These are phyloP conservation scores for Pygoscelis antarcticus DNA, from an alignment of 2,113 vertebrate genomes.

Conservation along the genomic window DNA sequence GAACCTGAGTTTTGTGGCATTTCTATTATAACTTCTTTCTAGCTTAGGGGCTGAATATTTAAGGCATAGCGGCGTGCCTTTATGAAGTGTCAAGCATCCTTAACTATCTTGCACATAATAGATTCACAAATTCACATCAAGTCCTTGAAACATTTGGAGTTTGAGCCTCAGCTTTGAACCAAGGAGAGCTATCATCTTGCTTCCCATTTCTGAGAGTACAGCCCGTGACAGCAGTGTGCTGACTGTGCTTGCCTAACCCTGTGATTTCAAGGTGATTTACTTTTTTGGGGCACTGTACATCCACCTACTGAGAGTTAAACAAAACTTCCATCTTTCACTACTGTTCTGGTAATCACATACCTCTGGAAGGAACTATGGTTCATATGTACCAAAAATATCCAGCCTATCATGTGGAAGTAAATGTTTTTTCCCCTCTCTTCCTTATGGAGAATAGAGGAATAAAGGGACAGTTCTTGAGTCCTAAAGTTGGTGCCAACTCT, in stretches of 20 bases:
- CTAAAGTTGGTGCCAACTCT: neutral
- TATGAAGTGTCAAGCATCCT: neutral
- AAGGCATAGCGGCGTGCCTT: neutral
- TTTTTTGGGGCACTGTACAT: neutral
- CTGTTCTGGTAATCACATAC: neutral
- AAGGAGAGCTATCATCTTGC: neutral
- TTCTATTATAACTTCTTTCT: neutral
- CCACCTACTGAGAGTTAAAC: conserved; percentile 7
- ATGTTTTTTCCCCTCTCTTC: neutral
- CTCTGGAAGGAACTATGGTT: neutral
- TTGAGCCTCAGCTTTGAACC: conserved; percentile 7
- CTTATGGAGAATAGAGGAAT: neutral
- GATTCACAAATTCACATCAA: neutral
- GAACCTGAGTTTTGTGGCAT: neutral
- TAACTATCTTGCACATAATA: neutral
- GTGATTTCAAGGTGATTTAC: conserved; percentile 26
- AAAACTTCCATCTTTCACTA: neutral
- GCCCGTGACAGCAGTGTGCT: neutral
- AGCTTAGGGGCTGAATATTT: neutral
- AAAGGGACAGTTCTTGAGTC: neutral
- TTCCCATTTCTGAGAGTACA: neutral
- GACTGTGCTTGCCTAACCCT: neutral
- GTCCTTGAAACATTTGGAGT: neutral
- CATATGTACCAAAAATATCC: neutral
- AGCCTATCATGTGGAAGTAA: neutral